Evolutionary conservation across 2,797 vertebrate genomes (phyloP), one percentile per base, ranked within the genome.

Genomic region (Amniataba percoides): DNA sequence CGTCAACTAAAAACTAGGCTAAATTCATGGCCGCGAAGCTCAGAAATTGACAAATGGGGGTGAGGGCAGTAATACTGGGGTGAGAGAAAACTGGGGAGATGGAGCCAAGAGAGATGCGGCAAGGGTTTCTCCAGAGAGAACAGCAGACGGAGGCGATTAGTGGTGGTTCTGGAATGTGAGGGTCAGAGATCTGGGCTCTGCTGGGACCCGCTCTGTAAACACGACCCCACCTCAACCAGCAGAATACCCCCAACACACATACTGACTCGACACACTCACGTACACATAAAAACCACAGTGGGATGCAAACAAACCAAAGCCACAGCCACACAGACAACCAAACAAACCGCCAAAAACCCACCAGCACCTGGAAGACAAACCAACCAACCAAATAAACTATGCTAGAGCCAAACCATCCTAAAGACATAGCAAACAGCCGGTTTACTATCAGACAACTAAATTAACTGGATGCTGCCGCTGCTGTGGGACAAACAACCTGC

Each of bases 161-260:
- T 60, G 90, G 92, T 79, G 87, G 88, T 93, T 91, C 92, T 92
- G 94, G 95, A 95, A 95, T 95, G 93, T 82, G 80, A 91, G 89
- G 93, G 94, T 95, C 94, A 95, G 90, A 90, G 91, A 94, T 92
- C 83, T 78, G 87, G 91, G 90, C 91, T 94, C 92, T 93, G 93
- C 86, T 94, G 93, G 92, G 93, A 94, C 92, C 91, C 81, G 62
- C 91, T 93, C 91, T 93, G 91, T 94, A 95, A 95, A 95, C 94
- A 95, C 67, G 67, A 90, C 90, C 94, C 90, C 74, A 84, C 91
- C 92, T 93, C 91, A 83, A 79, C 88, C 86, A 87, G 80, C 64
- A 87, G 78, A 91, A 87, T 80, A 88, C 85, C 90, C 85, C 61
- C 75, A 77, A 84, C 82, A 85, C 77, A 84, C 81, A 86, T 68